Evolutionary conservation across 2,888 invertebrate genomes (phyloP).

Genomic region (Girardia tigrina): DNA sequence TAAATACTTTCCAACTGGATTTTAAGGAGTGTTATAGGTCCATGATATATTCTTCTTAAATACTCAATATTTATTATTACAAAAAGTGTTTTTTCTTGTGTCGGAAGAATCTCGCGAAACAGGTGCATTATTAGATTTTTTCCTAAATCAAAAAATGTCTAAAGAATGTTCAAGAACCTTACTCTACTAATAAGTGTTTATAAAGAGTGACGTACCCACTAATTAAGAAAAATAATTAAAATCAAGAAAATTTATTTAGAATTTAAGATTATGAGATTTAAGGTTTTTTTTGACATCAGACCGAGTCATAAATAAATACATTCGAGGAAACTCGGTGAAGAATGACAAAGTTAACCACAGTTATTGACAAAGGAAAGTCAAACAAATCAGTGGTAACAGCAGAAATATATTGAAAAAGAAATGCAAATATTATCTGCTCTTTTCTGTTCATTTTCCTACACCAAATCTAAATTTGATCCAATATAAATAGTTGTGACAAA

Average conservation of each 20-base stretch:
- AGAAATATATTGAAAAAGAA: not conserved
- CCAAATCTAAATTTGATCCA: constrained; percentile 16
- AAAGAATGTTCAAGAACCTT: too few species aligned
- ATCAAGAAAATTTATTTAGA: not conserved
- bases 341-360: not conserved
- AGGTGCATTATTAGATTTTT: too few species aligned
- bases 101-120: too few species aligned
- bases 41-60: too few species aligned
- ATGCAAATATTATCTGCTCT: not conserved
- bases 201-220: too few species aligned
- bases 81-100: too few species aligned
- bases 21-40: too few species aligned
- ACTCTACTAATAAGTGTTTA: too few species aligned
- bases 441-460: not conserved
- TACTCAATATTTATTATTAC: too few species aligned
- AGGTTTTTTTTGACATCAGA: not conserved
- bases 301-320: not conserved
- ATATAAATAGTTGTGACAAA: not conserved
- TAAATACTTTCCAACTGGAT: too few species aligned
- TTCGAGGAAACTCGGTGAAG: not conserved
- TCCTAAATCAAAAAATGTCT: too few species aligned
- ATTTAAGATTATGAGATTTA: not conserved
- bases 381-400: not conserved
- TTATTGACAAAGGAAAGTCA: not conserved
- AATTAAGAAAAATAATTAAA: not conserved